Percentiles rank a stretch among this genome's conserved stretches.
phyloP scores from a whole-genome alignment of 2,113 vertebrate genomes.

The Heliornis fulica region DNA sequence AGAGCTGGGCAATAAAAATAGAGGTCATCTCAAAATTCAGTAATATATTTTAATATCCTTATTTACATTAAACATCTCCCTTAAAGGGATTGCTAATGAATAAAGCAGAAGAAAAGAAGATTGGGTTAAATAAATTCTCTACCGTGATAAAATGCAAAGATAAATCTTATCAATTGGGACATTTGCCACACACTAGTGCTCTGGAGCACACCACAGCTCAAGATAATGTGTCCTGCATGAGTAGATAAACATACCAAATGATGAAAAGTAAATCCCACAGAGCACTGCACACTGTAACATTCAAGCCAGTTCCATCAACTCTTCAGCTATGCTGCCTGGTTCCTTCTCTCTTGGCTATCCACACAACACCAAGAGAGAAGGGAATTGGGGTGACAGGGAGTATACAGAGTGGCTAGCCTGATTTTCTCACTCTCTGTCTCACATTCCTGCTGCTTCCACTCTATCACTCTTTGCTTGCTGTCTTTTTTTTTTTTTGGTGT shows the following conservation, averaged over 20 bases:
- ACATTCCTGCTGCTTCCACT: background rate
- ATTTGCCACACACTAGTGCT: background rate
- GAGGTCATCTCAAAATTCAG: background rate
- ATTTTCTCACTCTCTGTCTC: background rate
- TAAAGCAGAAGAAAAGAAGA: background rate
- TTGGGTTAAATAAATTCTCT: background rate
- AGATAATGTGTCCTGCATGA: background rate
- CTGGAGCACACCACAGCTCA: background rate
- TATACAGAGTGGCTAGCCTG: background rate
- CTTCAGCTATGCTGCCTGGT: background rate
- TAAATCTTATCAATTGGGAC: background rate
- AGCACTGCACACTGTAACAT: fast-evolving
- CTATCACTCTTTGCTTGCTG: background rate
- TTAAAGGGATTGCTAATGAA: background rate
- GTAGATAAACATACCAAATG: background rate
- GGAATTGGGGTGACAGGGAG: background rate
- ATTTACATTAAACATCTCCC: background rate
- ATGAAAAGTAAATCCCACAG: background rate
- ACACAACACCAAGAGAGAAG: background rate
- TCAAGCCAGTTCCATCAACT: background rate
- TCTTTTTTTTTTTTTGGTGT: too few relatives aligned
- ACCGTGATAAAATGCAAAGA: background rate
- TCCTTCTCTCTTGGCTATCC: background rate
- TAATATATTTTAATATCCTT: background rate
- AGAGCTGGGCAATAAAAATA: background rate